Percentiles rank a stretch among this genome's conserved stretches.
These are phyloP conservation scores for Drosophila kokeensis DNA, from an alignment of 2,888 invertebrate species.

Conservation along the genomic window DNA sequence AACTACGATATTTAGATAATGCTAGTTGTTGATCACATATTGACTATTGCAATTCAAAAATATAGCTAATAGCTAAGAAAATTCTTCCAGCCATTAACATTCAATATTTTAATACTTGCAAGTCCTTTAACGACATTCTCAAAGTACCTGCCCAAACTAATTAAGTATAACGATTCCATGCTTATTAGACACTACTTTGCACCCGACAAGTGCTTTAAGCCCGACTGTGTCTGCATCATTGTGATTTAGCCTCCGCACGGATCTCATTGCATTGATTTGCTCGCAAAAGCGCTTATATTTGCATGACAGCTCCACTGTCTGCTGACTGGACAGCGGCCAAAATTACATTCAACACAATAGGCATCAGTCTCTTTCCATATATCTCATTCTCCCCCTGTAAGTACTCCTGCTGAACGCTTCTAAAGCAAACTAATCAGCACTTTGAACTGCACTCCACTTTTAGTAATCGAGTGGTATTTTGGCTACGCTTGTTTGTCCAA, in stretches of 20 bases:
- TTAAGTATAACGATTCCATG: not conserved
- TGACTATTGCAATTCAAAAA: not conserved
- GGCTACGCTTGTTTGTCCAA: constrained; percentile 48
- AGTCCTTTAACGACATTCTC: not conserved
- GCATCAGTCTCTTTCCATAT: not conserved
- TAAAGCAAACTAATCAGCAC: constrained; percentile 56
- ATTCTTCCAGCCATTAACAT: not conserved
- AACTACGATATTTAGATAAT: not conserved
- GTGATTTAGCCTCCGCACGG: not conserved
- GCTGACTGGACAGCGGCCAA: constrained; percentile 15
- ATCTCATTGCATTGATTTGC: constrained; percentile 1
- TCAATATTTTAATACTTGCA: not conserved
- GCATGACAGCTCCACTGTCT: not conserved
- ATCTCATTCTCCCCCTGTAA: not conserved
- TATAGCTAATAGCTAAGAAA: not conserved
- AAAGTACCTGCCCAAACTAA: not conserved
- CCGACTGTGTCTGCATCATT: not conserved
- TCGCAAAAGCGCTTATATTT: not conserved
- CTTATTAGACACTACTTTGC: not conserved
- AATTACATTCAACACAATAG: constrained; percentile 38
- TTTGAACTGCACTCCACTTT: constrained; percentile 38
- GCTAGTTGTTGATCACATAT: not conserved
- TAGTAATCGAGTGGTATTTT: constrained; percentile 3
- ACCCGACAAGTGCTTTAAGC: constrained; percentile 1
- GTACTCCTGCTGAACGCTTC: constrained; percentile 3